phyloP scores from a whole-genome alignment of 2,797 vertebrate species.

The Pipistrellus nathusii region DNA sequence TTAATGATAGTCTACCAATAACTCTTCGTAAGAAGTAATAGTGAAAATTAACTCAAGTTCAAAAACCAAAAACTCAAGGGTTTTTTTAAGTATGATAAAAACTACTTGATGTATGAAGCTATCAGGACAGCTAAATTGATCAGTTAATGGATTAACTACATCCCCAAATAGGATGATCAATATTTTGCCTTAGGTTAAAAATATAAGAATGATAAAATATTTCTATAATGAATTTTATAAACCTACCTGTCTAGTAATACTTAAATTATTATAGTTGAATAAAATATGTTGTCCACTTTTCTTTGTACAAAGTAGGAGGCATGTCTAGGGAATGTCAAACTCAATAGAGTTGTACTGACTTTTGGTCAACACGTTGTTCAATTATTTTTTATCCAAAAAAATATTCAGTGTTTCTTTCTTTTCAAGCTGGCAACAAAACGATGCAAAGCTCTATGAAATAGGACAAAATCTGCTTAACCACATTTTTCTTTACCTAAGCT shows the following conservation, averaged over 20 bases:
- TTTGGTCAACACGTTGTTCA: neutral
- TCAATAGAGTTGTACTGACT: neutral
- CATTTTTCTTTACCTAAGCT: neutral
- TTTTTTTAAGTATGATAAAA: conserved; percentile 48
- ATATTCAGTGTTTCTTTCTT: neutral
- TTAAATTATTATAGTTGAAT: conserved; percentile 11
- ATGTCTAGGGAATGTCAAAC: conserved; percentile 27
- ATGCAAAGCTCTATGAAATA: neutral
- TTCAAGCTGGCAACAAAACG: neutral
- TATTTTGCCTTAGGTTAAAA: conserved; percentile 67
- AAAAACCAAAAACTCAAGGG: conserved; percentile 15
- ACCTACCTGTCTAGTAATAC: neutral
- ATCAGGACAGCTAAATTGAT: conserved; percentile 19
- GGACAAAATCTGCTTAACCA: neutral
- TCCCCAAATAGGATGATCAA: conserved; percentile 15
- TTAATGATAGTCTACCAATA: neutral
- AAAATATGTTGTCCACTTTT: neutral
- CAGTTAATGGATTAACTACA: conserved; percentile 28
- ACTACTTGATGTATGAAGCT: conserved; percentile 20
- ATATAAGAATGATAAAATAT: neutral
- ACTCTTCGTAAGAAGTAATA: neutral
- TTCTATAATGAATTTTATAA: conserved; percentile 39
- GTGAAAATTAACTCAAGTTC: conserved; percentile 44
- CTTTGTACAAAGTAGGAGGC: neutral
- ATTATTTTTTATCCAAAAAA: conserved; percentile 39